Evolutionary conservation across 1,140 invertebrate species (phyloP), one percentile per base, ranked within the genome.

Genomic region (Prorops nasuta): DNA sequence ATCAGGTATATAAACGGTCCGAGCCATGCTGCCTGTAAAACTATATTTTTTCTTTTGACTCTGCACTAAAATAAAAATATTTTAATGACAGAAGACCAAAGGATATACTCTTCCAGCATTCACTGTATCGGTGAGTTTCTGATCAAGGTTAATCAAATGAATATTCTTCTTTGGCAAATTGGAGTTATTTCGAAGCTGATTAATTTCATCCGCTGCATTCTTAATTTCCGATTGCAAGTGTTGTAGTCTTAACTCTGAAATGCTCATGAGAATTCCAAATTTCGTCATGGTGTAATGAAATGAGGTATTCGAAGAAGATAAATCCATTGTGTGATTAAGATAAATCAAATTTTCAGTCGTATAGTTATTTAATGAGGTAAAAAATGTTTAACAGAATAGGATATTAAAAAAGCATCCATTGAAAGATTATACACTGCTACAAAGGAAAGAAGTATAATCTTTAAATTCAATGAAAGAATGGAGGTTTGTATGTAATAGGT

Each of bases 271-370:
- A 40, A 21, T 22, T n/a, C 16, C 19, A 22, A 40, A 40, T 1
- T 40, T 40, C 12, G 20, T 6, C 17, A 40, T 40, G 8, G 18
- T n/a, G 12, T 24, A 22, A 40, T 22, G 12, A n/a, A 40, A 22
- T n/a, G 16, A 14, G 2, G 3, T 14, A 10, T 19, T 22, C 3
- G 38, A 22, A 40, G 18, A n/a, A 9, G 22, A 12, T 4, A 12
- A 7, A 22, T 40, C 38, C 38, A 40, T 40, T 12, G n/a, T 38
- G 15, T 49, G n/a, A n/a, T n/a, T n/a, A n/a, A n/a, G n/a, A n/a
- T n/a, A n/a, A n/a, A n/a, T n/a, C n/a, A n/a, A n/a, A n/a, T n/a
- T n/a, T n/a, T n/a, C n/a, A n/a, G n/a, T n/a, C n/a, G n/a, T n/a
- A n/a, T n/a, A n/a, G n/a, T n/a, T n/a, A n/a, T n/a, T n/a, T n/a